A percentile compares a stretch with the other conserved stretches of the same genome.
Evolutionary conservation across 2,113 vertebrate species (phyloP).

Genomic region (Apteryx mantelli): DNA sequence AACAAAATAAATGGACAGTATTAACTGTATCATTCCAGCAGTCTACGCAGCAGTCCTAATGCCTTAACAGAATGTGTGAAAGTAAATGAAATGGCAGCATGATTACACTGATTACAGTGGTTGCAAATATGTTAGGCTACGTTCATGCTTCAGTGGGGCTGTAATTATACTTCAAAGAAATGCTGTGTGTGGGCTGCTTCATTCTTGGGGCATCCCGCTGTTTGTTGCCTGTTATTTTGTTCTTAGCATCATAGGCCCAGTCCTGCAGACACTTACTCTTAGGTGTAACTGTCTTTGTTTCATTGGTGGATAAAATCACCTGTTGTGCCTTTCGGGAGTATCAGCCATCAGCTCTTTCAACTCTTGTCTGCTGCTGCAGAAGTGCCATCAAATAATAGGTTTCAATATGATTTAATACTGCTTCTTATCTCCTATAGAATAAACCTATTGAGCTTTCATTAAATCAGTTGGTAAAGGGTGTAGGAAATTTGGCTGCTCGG

Average conservation of each 20-base stretch:
- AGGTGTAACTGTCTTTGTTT: slow-evolving; percentile 20
- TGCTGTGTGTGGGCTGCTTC: slow-evolving; percentile 2
- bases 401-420: neutral
- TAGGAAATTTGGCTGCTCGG: slow-evolving; percentile 8
- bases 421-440: slow-evolving; percentile 24
- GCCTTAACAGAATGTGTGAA: slow-evolving; percentile 47
- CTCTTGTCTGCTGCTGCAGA: neutral
- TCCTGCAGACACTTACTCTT: neutral
- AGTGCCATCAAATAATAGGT: neutral
- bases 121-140: slow-evolving; percentile 64
- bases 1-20: slow-evolving; percentile 62
- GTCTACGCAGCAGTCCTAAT: slow-evolving; percentile 47
- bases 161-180: slow-evolving; percentile 71
- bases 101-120: slow-evolving; percentile 74
- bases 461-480: slow-evolving; percentile 6
- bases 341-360: neutral
- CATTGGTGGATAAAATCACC: neutral
- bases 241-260: neutral
- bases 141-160: slow-evolving; percentile 71
- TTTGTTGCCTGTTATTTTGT: slow-evolving; percentile 62
- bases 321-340: neutral
- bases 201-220: slow-evolving; percentile 31
- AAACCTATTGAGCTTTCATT: slow-evolving; percentile 18
- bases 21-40: slow-evolving; percentile 64
- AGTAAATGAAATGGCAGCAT: slow-evolving; percentile 70